A percentile compares a stretch with the other conserved stretches of the same genome.
Evolutionary conservation across 2,113 vertebrate genomes (phyloP).

Genomic region (Peromyscus polionotus): DNA sequence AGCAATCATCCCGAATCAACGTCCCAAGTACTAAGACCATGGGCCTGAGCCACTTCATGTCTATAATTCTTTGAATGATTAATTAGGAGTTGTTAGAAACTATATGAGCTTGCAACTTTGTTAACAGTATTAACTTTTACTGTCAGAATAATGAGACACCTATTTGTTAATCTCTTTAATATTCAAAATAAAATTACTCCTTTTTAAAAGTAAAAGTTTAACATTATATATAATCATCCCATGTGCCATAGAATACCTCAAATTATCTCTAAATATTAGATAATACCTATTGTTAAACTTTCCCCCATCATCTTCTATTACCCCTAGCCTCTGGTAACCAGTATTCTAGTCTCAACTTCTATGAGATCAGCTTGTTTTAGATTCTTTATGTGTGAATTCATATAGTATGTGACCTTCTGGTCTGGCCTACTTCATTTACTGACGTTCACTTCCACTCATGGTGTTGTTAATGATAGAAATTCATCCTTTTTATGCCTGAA

Average conservation of each 20-base stretch:
- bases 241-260: not conserved
- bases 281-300: not conserved
- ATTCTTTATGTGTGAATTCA: not conserved
- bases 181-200: slow-evolving; percentile 64
- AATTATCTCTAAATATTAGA: not conserved
- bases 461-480: not conserved
- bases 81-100: slow-evolving; percentile 17
- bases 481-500: not conserved
- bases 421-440: not conserved
- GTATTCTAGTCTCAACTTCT: not conserved
- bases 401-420: not conserved
- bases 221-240: not conserved
- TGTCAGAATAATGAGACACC: slow-evolving; percentile 48
- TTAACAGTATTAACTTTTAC: slow-evolving; percentile 49
- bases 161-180: slow-evolving; percentile 64
- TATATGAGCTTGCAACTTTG: slow-evolving; percentile 37
- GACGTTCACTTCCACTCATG: not conserved
- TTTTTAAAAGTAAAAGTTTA: slow-evolving; percentile 11
- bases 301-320: not conserved
- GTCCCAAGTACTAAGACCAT: not conserved
- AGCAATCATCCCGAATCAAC: not conserved
- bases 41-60: not conserved
- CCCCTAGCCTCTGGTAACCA: not conserved
- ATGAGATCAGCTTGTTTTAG: not conserved
- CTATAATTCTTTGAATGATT: not conserved